Percentiles rank a stretch among this genome's conserved stretches.
Evolutionary conservation across 2,113 vertebrate species (phyloP).

Genomic region (Chloebia gouldiae): DNA sequence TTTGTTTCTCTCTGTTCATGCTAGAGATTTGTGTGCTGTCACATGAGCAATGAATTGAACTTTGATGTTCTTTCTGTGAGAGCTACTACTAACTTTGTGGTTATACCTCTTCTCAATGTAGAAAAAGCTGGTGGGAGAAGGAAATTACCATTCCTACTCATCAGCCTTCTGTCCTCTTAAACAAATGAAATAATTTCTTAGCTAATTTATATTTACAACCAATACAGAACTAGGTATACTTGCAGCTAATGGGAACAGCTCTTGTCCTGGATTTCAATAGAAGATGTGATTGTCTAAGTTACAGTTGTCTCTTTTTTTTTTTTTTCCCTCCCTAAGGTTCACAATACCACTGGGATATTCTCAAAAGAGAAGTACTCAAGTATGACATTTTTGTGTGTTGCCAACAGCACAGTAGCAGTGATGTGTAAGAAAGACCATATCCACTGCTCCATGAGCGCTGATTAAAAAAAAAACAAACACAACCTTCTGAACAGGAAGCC

Average conservation of each 20-base stretch:
- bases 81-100: background rate
- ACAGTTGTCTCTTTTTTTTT: background rate
- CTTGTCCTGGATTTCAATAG: background rate
- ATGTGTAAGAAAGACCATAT: background rate
- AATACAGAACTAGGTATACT: background rate
- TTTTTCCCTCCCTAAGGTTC: background rate
- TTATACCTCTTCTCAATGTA: background rate
- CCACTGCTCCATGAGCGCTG: no score
- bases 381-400: background rate
- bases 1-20: background rate
- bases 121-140: background rate
- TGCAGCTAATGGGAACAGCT: background rate
- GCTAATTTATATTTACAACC: background rate
- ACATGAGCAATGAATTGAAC: background rate
- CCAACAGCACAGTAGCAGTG: background rate
- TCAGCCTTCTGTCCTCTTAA: background rate
- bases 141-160: background rate
- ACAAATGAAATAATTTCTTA: background rate
- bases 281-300: background rate
- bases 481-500: background rate
- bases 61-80: background rate
- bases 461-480: background rate
- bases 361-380: background rate
- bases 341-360: background rate
- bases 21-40: background rate